Percentiles rank a stretch among this genome's conserved stretches.
Conservation (phyloP, 2,888 invertebrate species). For the Celastrina argiolus region DNA sequence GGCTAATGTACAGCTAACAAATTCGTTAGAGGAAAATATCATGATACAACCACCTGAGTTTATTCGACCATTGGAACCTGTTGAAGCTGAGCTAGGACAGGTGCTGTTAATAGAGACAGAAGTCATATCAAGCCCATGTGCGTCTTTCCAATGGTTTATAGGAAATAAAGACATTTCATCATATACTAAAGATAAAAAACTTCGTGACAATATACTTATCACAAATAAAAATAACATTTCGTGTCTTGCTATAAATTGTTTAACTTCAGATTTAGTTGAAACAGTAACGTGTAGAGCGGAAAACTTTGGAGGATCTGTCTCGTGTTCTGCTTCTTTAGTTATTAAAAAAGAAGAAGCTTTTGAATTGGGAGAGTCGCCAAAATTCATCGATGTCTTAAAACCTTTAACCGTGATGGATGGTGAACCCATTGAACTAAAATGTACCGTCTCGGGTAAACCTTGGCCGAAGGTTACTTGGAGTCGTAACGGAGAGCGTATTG, state of each 20-base stretch:
- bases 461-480: conserved; percentile 89
- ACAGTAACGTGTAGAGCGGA: conserved; percentile 92
- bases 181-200: conserved; percentile 74
- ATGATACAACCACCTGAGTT: conserved; percentile 85
- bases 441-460: conserved; percentile 86
- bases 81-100: conserved; percentile 83
- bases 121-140: conserved; percentile 86
- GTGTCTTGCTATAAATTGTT: conserved; percentile 86
- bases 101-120: conserved; percentile 87
- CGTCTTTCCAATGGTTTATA: conserved; percentile 93
- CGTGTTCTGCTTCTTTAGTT: conserved; percentile 87
- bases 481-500: conserved; percentile 83
- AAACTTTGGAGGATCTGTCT: conserved; percentile 92
- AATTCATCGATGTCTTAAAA: conserved; percentile 84
- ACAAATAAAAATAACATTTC: conserved; percentile 85
- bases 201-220: conserved; percentile 82
- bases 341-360: conserved; percentile 74
- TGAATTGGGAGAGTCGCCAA: conserved; percentile 76
- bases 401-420: conserved; percentile 93
- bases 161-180: conserved; percentile 83
- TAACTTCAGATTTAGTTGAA: conserved; percentile 83
- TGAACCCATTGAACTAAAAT: conserved; percentile 86
- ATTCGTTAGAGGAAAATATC: conserved; percentile 77
- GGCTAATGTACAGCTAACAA: conserved; percentile 87
- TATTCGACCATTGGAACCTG: conserved; percentile 83